Evolutionary conservation across 2,888 invertebrate species (phyloP).

Genomic region (Ctenicera cuprea): DNA sequence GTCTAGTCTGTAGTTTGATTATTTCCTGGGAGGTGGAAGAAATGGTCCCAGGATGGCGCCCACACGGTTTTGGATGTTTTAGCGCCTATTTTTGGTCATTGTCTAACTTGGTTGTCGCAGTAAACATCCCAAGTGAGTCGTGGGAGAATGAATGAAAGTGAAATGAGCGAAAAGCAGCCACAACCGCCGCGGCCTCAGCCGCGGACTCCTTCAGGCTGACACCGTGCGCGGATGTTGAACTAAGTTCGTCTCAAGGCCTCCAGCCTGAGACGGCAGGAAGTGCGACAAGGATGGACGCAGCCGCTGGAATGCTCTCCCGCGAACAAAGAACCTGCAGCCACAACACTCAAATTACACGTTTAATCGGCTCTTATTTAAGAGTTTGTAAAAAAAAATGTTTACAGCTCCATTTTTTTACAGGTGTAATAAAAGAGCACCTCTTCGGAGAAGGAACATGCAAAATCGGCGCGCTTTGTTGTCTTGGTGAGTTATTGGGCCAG

Average conservation of each 20-base stretch:
- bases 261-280: slow-evolving; percentile 65
- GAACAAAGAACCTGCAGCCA: slow-evolving; percentile 59
- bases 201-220: slow-evolving; percentile 59
- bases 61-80: neutral
- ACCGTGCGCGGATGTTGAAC: slow-evolving; percentile 72
- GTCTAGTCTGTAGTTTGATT: slow-evolving; percentile 31
- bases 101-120: slow-evolving; percentile 28
- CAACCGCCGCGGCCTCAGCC: slow-evolving; percentile 48
- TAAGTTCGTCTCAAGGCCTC: slow-evolving; percentile 73
- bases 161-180: slow-evolving; percentile 68
- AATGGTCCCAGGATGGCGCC: slow-evolving; percentile 12
- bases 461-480: slow-evolving; percentile 14
- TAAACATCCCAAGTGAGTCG: slow-evolving; percentile 27
- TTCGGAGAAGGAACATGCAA: slow-evolving; percentile 10
- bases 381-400: slow-evolving; percentile 41
- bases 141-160: slow-evolving; percentile 69
- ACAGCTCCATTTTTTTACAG: slow-evolving; percentile 35
- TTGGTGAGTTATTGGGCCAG: slow-evolving; percentile 13
- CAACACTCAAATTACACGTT: slow-evolving; percentile 55
- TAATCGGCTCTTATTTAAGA: slow-evolving; percentile 46
- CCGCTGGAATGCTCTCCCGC: slow-evolving; percentile 60
- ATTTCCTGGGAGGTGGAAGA: slow-evolving; percentile 38
- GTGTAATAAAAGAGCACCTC: slow-evolving; percentile 27
- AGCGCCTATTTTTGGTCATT: slow-evolving; percentile 20
- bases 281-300: slow-evolving; percentile 58